Evolutionary conservation across 2,113 vertebrate genomes (phyloP).

Genomic region (Phylloscopus whistleri): DNA sequence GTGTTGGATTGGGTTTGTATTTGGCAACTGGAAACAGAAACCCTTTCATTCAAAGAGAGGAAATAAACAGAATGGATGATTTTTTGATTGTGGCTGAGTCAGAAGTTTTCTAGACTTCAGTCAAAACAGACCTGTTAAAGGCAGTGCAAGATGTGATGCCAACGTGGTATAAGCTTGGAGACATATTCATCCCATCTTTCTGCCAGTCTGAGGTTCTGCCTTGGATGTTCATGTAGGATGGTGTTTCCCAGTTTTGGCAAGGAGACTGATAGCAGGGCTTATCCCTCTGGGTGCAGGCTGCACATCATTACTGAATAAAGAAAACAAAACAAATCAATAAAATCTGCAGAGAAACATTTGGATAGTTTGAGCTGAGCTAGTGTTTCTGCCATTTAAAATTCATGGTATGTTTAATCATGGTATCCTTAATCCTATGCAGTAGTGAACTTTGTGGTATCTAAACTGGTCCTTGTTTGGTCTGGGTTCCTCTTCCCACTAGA

Average conservation of each 20-base stretch:
- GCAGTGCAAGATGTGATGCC: not conserved
- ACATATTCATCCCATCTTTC: not conserved
- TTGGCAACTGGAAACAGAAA: constrained; percentile 29
- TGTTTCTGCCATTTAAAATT: not conserved
- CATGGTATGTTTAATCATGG: not conserved
- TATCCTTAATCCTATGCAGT: not conserved
- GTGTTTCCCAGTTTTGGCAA: not conserved
- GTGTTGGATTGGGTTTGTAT: not conserved
- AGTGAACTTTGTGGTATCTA: not conserved
- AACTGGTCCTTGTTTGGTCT: not conserved
- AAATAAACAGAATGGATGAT: not conserved
- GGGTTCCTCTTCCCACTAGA: not conserved
- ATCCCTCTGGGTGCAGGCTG: not conserved
- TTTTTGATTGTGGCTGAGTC: not conserved
- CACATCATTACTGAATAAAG: not conserved
- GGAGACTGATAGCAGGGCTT: not conserved
- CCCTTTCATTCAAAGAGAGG: not conserved
- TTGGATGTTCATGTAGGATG: not conserved
- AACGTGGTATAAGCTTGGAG: not conserved
- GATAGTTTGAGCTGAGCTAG: not conserved
- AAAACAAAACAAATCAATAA: not conserved
- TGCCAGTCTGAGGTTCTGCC: not conserved
- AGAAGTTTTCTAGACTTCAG: not conserved
- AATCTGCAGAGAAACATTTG: not conserved
- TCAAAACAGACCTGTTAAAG: constrained; percentile 27